Evolutionary conservation across 2,797 vertebrate genomes (phyloP).

Genomic region (Capromys pilorides): DNA sequence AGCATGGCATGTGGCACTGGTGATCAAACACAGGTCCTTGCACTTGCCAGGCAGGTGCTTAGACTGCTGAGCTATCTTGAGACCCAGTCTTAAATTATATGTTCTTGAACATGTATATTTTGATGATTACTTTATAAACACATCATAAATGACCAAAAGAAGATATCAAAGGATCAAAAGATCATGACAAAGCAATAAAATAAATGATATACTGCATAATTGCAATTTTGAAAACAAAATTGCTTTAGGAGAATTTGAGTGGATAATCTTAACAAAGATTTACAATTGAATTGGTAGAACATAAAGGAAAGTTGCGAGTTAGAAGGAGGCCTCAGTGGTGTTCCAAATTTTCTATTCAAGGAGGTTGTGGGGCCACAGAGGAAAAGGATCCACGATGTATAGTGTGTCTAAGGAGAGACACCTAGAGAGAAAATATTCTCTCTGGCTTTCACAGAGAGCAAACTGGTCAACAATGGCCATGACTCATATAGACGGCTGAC

Average conservation of each 20-base stretch:
- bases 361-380: too few relatives aligned
- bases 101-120: not conserved
- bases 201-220: not conserved
- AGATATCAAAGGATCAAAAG: not conserved
- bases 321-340: not conserved
- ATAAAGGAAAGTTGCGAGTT: not conserved
- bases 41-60: too few relatives aligned
- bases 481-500: too few relatives aligned
- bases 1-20: too few relatives aligned
- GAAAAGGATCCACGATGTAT: too few relatives aligned
- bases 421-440: too few relatives aligned
- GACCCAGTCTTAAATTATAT: not conserved
- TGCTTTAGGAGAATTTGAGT: not conserved
- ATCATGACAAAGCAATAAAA: fast-evolving
- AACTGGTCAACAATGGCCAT: too few relatives aligned
- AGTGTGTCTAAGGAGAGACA: too few relatives aligned
- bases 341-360: too few relatives aligned
- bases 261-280: not conserved
- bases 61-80: too few relatives aligned
- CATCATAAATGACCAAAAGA: not conserved
- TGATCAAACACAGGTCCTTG: too few relatives aligned
- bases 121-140: not conserved
- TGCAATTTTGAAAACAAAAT: not conserved
- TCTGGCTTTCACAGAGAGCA: too few relatives aligned
- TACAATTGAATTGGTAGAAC: not conserved